Percentiles rank a stretch among this genome's conserved stretches.
These are phyloP conservation scores for Drosophila prosaltans DNA, from an alignment of 1,140 invertebrate species.

Conservation along the genomic window DNA sequence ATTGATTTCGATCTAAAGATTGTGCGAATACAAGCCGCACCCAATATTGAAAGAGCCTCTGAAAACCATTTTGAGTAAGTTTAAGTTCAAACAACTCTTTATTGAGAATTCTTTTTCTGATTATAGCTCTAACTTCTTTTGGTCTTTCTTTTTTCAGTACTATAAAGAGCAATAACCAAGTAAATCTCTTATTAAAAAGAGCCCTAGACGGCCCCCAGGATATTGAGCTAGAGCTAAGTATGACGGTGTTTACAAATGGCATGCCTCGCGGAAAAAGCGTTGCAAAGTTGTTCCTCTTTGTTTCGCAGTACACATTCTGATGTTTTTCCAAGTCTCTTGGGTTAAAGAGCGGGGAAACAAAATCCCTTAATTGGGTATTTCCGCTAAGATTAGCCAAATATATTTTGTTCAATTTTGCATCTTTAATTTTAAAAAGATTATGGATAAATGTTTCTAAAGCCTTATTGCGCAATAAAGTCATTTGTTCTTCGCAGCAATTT, in stretches of 20 bases:
- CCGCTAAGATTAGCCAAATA: background rate
- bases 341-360: background rate
- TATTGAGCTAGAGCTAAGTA: slow-evolving; percentile 92
- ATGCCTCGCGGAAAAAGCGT: slow-evolving; percentile 90
- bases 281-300: slow-evolving; percentile 92
- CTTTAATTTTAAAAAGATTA: background rate
- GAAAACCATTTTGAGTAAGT: slow-evolving; percentile 88
- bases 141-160: slow-evolving; percentile 79
- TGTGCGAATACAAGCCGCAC: slow-evolving; percentile 84
- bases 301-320: slow-evolving; percentile 93
- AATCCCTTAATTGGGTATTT: background rate
- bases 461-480: background rate
- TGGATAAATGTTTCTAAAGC: background rate
- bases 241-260: slow-evolving; percentile 91
- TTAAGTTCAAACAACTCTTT: background rate
- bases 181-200: slow-evolving; percentile 88
- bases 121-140: background rate
- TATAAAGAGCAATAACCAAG: slow-evolving; percentile 86
- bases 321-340: background rate
- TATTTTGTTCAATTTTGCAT: background rate
- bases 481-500: background rate
- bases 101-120: too few relatives aligned
- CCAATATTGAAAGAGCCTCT: slow-evolving; percentile 86
- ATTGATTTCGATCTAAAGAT: slow-evolving; percentile 82
- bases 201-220: slow-evolving; percentile 93